Conservation (phyloP, 2,113 vertebrate species). For the Melanerpes aurifrons region DNA sequence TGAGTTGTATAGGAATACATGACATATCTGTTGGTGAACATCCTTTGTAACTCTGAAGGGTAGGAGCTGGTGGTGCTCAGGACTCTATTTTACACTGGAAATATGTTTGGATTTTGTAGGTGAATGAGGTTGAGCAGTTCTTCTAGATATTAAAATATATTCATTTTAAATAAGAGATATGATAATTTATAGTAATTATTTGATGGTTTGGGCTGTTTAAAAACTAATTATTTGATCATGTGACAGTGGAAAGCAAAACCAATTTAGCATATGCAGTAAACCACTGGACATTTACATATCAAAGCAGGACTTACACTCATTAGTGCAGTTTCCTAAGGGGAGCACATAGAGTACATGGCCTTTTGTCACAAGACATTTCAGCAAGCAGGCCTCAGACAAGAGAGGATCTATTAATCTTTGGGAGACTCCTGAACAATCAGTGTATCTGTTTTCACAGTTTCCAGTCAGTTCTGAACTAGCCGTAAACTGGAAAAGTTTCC, state of each 20-base stretch:
- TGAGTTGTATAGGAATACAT: not conserved
- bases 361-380: constrained; percentile 30
- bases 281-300: not conserved
- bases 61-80: not conserved
- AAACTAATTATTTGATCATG: not conserved
- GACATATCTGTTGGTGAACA: rapidly evolving
- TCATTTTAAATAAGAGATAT: not conserved
- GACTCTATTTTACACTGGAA: not conserved
- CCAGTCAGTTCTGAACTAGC: constrained; percentile 3
- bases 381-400: constrained; percentile 32
- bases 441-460: constrained; percentile 36
- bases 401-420: constrained; percentile 66
- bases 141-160: not conserved
- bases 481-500: constrained; percentile 9
- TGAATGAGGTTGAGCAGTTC: not conserved
- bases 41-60: not conserved
- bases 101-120: not conserved
- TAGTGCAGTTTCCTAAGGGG: constrained; percentile 27
- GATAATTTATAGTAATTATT: not conserved
- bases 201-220: not conserved
- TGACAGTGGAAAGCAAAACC: not conserved
- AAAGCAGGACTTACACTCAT: constrained; percentile 33
- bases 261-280: not conserved
- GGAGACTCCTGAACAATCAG: constrained; percentile 38
- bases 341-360: not conserved